These are phyloP conservation scores for Microctonus hyperodae DNA, from an alignment of 2,888 invertebrate species.

Conservation along the genomic window DNA sequence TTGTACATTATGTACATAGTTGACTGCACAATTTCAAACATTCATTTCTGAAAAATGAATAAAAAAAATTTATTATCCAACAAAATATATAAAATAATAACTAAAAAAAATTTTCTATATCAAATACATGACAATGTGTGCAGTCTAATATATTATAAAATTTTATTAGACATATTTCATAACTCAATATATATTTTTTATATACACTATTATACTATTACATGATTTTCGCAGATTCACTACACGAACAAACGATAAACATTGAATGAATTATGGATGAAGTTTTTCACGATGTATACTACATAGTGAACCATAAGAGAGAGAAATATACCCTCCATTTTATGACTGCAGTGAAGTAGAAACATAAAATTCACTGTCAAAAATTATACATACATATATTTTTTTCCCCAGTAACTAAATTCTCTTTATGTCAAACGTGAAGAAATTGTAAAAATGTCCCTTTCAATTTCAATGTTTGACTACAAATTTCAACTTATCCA, in stretches of 20 bases:
- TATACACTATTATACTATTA: neutral
- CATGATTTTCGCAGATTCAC: neutral
- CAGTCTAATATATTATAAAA: neutral
- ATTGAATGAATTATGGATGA: constrained; percentile 7
- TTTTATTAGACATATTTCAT: neutral
- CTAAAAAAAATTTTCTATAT: too few relatives aligned
- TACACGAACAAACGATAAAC: constrained; percentile 12
- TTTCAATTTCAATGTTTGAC: too few relatives aligned
- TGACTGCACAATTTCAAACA: too few relatives aligned
- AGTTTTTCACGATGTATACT: neutral
- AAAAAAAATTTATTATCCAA: too few relatives aligned
- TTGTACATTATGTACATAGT: neutral
- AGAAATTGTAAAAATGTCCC: too few relatives aligned
- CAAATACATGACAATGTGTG: too few relatives aligned
- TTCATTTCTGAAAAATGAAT: too few relatives aligned
- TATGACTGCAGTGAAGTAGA: neutral
- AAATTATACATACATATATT: neutral
- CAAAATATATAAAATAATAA: too few relatives aligned
- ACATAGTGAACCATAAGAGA: neutral
- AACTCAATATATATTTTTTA: neutral
- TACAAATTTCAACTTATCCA: too few relatives aligned
- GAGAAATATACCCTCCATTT: neutral
- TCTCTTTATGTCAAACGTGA: too few relatives aligned
- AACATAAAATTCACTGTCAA: neutral
- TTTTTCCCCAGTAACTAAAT: too few relatives aligned